phyloP scores from a whole-genome alignment of 2,797 vertebrate genomes.

The Paguma larvata region DNA sequence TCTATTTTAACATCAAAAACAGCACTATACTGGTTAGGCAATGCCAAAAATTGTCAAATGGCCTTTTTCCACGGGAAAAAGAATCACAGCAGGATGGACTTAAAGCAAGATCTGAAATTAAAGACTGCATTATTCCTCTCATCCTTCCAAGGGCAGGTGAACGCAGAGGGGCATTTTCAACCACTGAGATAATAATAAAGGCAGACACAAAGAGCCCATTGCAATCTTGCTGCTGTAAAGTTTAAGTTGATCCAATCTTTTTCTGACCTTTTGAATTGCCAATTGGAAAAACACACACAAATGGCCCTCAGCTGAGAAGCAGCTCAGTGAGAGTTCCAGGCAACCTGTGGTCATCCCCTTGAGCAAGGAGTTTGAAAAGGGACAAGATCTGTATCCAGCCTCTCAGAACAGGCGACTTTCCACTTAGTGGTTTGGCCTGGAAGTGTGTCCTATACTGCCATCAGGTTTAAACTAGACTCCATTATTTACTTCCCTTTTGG shows the following conservation, averaged over 20 bases:
- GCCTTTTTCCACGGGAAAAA: constrained; percentile 36
- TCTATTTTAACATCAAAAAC: constrained; percentile 60
- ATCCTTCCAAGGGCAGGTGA: constrained; percentile 75
- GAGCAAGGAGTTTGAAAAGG: constrained; percentile 48
- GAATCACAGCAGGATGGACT: constrained; percentile 65
- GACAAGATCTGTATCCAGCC: neutral
- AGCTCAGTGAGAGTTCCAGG: neutral
- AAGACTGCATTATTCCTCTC: constrained; percentile 72
- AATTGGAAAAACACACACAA: constrained; percentile 69
- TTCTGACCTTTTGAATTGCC: constrained; percentile 73
- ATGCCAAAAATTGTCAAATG: constrained; percentile 62
- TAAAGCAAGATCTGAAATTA: constrained; percentile 80
- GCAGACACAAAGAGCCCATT: constrained; percentile 52
- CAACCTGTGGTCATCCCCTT: constrained; percentile 54
- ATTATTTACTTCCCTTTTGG: neutral
- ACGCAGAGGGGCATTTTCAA: constrained; percentile 72
- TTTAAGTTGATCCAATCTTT: constrained; percentile 77
- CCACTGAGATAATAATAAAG: constrained; percentile 75
- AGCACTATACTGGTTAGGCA: neutral
- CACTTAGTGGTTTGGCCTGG: neutral
- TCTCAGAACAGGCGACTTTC: neutral
- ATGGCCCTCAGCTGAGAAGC: constrained; percentile 69
- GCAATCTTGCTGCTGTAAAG: constrained; percentile 50
- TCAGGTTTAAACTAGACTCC: neutral
- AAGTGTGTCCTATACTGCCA: neutral